Conservation (phyloP, 2,797 vertebrate genomes). For the Garrulus glandarius region DNA sequence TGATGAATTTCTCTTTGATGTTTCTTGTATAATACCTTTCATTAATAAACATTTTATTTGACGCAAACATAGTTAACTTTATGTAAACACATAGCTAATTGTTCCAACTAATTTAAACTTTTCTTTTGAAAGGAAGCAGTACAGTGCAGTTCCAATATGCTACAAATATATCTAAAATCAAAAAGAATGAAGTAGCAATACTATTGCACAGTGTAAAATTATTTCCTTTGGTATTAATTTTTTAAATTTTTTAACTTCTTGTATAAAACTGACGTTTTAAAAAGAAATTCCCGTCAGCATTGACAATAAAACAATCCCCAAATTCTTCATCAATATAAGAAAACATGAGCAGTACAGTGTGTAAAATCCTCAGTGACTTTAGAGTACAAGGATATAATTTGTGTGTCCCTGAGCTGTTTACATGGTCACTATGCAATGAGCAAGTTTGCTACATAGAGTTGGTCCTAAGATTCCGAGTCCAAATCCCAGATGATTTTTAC, state of each 20-base stretch:
- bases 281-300: slow-evolving; percentile 1
- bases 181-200: slow-evolving; percentile 46
- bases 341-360: not conserved
- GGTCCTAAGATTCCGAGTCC: slow-evolving; percentile 42
- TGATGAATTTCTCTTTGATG: slow-evolving; percentile 88
- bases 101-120: slow-evolving; percentile 63
- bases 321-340: slow-evolving; percentile 21
- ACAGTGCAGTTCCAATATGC: slow-evolving; percentile 29
- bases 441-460: slow-evolving; percentile 49
- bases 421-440: slow-evolving; percentile 77
- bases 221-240: slow-evolving; percentile 47
- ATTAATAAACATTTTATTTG: slow-evolving; percentile 83
- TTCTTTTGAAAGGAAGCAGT: slow-evolving; percentile 62
- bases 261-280: slow-evolving; percentile 7
- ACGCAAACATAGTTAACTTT: slow-evolving; percentile 79
- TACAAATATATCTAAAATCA: slow-evolving; percentile 17
- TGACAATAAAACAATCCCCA: slow-evolving; percentile 21
- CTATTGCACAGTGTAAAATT: slow-evolving; percentile 50
- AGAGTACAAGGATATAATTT: slow-evolving; percentile 37
- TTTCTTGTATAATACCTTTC: slow-evolving; percentile 89
- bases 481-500: slow-evolving; percentile 58
- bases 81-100: slow-evolving; percentile 71
- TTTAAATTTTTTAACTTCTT: slow-evolving; percentile 41
- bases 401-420: slow-evolving; percentile 68
- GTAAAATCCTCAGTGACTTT: slow-evolving; percentile 28